Evolutionary conservation across 2,113 vertebrate species (phyloP).

Genomic region (Triplophysa tibetana): DNA sequence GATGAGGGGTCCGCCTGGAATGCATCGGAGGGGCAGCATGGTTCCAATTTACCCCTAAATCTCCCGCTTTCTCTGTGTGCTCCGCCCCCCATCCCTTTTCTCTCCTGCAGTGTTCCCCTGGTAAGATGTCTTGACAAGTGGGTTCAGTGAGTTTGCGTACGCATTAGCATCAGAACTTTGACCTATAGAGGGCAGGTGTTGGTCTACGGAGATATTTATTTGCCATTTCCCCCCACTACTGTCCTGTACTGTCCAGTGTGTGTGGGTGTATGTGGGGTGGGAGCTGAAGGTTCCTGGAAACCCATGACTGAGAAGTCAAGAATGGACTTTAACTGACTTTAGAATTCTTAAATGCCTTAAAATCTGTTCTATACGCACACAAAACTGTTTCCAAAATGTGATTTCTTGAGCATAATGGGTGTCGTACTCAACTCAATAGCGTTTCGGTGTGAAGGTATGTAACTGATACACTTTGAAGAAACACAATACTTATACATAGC

Average conservation of each 20-base stretch:
- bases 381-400: not conserved
- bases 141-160: slow-evolving; percentile 39
- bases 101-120: slow-evolving; percentile 41
- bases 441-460: not conserved
- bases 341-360: slow-evolving; percentile 55
- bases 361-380: slow-evolving; percentile 5
- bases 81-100: not conserved
- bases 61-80: slow-evolving; percentile 6
- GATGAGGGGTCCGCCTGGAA: slow-evolving; percentile 44
- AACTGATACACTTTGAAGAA: not conserved
- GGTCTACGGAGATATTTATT: slow-evolving; percentile 48
- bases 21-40: slow-evolving; percentile 44
- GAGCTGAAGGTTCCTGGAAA: slow-evolving; percentile 65
- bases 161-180: slow-evolving; percentile 16
- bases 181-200: slow-evolving; percentile 71
- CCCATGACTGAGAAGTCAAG: slow-evolving; percentile 65
- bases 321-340: slow-evolving; percentile 60
- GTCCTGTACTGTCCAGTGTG: slow-evolving; percentile 32
- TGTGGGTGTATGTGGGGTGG: slow-evolving; percentile 38
- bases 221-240: not conserved
- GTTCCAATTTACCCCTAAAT: slow-evolving; percentile 55
- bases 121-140: slow-evolving; percentile 22
- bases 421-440: not conserved
- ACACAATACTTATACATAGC: not conserved
- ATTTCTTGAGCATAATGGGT: not conserved